phyloP scores from a whole-genome alignment of 2,888 invertebrate genomes.

The Conops quadrifasciatus region DNA sequence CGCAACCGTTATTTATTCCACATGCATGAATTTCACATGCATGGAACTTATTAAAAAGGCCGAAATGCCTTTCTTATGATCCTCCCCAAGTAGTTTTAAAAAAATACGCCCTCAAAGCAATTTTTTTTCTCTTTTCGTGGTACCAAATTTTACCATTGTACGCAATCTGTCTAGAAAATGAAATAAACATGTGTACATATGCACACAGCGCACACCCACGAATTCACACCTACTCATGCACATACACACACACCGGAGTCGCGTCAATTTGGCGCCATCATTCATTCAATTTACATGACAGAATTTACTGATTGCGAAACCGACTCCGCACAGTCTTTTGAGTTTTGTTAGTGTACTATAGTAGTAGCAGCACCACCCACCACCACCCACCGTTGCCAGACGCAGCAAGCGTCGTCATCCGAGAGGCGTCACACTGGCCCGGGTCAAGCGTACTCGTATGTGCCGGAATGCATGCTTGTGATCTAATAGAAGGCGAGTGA shows the following conservation, averaged over 20 bases:
- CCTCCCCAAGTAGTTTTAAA: no score
- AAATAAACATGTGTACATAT: neutral
- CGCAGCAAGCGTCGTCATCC: neutral
- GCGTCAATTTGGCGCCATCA: constrained; percentile 56
- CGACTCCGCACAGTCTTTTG: constrained; percentile 18
- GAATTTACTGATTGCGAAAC: constrained; percentile 12
- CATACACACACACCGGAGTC: constrained; percentile 44
- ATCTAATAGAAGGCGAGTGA: neutral
- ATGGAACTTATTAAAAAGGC: no score
- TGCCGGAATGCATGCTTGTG: neutral
- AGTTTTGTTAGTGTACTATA: neutral
- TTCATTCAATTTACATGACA: constrained; percentile 25
- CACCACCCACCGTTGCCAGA: neutral
- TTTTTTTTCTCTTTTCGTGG: no score
- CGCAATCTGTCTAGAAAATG: no score
- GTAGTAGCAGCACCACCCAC: neutral
- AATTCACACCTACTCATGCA: neutral
- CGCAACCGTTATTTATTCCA: no score
- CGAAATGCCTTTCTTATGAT: no score
- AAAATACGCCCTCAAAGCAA: no score
- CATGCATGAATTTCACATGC: no score
- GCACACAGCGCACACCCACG: neutral
- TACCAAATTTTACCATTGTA: no score
- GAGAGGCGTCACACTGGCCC: constrained; percentile 16
- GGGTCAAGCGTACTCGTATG: neutral